phyloP scores from a whole-genome alignment of 2,113 vertebrate genomes.

The Aphelocoma coerulescens region DNA sequence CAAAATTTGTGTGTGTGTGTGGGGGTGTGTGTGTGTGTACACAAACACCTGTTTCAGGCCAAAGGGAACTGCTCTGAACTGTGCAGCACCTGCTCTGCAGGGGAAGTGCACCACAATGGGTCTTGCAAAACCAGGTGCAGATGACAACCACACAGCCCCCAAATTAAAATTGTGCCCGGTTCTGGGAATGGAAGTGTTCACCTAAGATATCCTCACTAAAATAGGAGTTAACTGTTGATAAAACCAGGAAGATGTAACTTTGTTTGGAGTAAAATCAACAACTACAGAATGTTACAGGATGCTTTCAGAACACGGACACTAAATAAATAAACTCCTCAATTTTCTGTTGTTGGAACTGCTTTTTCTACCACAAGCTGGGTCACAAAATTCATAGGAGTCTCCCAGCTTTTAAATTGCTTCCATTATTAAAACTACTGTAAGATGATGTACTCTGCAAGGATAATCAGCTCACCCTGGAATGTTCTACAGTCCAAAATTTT shows the following conservation, averaged over 20 bases:
- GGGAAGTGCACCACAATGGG: accelerated
- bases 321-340: background rate
- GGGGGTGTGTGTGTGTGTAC: accelerated
- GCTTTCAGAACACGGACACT: background rate
- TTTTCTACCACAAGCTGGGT: background rate
- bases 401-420: background rate
- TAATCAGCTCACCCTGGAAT: background rate
- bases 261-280: background rate
- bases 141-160: background rate
- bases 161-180: background rate
- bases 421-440: background rate
- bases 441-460: background rate
- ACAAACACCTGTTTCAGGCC: background rate
- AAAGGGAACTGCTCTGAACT: background rate
- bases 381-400: background rate
- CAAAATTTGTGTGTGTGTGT: background rate
- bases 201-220: background rate
- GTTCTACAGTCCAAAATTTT: background rate
- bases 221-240: background rate
- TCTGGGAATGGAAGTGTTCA: background rate
- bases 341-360: background rate
- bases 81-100: background rate
- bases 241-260: background rate
- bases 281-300: background rate
- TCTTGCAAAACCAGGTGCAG: background rate